Percentiles rank a stretch among this genome's conserved stretches.
These are phyloP conservation scores for Anneissia japonica DNA, from an alignment of 35 echinoderm and acorn worm genomes.

Conservation along the genomic window DNA sequence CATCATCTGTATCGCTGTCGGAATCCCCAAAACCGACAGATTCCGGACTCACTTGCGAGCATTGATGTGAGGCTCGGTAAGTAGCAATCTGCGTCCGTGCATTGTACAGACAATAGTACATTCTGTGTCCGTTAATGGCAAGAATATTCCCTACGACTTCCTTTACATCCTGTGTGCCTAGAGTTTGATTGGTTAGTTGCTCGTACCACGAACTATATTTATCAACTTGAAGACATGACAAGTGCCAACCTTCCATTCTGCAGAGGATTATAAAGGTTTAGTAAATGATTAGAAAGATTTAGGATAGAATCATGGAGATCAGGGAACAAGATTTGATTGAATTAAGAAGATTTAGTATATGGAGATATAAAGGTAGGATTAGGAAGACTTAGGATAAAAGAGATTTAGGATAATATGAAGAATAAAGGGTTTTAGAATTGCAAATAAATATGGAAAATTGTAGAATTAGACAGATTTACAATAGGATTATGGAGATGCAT, in stretches of 20 bases:
- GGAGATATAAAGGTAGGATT: too few relatives aligned
- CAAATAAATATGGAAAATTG: too few relatives aligned
- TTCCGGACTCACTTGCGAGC: neutral
- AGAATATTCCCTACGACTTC: neutral
- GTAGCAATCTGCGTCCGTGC: neutral
- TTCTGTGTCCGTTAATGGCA: neutral
- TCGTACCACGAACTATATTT: neutral
- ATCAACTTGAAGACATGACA: neutral
- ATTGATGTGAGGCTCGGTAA: neutral
- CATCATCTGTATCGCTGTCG: neutral
- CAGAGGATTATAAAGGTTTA: neutral
- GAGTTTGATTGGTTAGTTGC: neutral
- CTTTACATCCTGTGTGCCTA: neutral
- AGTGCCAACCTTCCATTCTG: neutral
- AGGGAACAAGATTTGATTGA: too few relatives aligned
- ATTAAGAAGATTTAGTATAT: too few relatives aligned
- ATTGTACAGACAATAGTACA: neutral
- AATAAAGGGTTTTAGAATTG: too few relatives aligned
- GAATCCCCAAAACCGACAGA: neutral
- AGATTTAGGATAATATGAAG: too few relatives aligned
- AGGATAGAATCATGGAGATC: too few relatives aligned
- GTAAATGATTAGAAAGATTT: neutral
- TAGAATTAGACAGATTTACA: too few relatives aligned
- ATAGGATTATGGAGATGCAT: too few relatives aligned
- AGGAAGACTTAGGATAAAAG: too few relatives aligned